Conservation (phyloP, 1,140 invertebrate genomes). For the Sminthurinus signatus region DNA sequence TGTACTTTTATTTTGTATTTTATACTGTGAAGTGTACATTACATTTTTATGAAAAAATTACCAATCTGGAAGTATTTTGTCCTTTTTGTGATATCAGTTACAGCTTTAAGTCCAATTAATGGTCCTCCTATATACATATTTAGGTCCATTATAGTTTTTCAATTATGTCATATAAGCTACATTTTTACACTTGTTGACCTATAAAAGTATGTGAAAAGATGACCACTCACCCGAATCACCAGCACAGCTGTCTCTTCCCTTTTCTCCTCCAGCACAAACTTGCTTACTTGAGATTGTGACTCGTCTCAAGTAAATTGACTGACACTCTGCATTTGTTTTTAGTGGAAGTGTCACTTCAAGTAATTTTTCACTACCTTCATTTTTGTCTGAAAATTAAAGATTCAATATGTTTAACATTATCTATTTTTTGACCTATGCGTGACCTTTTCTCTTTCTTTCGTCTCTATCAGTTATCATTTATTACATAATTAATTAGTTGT, state of each 20-base stretch:
- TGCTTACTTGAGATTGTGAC: conserved; percentile 26
- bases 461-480: no score
- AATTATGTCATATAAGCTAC: no score
- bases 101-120: conserved; percentile 9
- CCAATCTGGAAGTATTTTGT: conserved; percentile 48
- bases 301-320: conserved; percentile 22
- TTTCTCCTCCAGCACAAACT: conserved; percentile 37
- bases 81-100: neutral
- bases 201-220: no score
- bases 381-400: conserved; percentile 16
- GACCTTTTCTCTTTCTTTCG: no score
- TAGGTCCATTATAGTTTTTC: no score
- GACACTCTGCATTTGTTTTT: conserved; percentile 24
- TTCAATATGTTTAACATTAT: no score
- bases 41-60: conserved; percentile 40
- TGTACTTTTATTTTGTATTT: no score
- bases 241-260: conserved; percentile 29
- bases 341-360: conserved; percentile 28
- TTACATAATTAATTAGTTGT: no score
- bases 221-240: no score
- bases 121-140: no score
- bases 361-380: conserved; percentile 21
- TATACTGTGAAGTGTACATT: conserved; percentile 46
- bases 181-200: no score
- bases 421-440: no score